Conservation (phyloP, 2,888 invertebrate genomes). For the Argyra leucocephala region DNA sequence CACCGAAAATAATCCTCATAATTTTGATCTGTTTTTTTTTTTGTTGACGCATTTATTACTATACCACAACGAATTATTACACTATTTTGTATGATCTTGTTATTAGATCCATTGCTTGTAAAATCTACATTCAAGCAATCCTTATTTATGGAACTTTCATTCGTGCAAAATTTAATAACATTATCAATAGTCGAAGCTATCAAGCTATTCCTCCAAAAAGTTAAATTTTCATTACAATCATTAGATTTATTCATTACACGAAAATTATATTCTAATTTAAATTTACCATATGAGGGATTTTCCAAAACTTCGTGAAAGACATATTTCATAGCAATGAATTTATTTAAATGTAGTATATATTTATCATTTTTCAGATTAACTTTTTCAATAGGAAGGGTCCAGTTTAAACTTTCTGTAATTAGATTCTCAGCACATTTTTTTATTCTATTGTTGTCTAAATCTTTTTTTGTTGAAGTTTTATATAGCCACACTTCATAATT, state of each 20-base stretch:
- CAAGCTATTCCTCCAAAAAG: not conserved
- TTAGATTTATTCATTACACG: conserved; percentile 2
- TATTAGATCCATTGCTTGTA: not conserved
- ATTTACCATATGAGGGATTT: conserved; percentile 18
- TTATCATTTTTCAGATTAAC: conserved; percentile 25
- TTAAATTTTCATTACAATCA: not conserved
- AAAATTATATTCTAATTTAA: conserved; percentile 17
- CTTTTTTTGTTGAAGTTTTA: no score
- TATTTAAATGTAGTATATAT: conserved; percentile 29
- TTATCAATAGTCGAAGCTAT: conserved; percentile 24
- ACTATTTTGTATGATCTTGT: not conserved
- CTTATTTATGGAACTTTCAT: not conserved
- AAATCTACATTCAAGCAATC: not conserved
- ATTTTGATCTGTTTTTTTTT: not conserved
- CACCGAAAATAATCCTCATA: not conserved
- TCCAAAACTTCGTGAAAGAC: conserved; percentile 27
- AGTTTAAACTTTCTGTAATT: conserved; percentile 16
- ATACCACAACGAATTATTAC: not conserved
- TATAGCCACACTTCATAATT: conserved; percentile 49
- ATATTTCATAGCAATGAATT: conserved; percentile 15
- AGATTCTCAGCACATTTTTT: conserved; percentile 21
- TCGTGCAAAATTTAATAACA: conserved; percentile 24
- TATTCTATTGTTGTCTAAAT: no score
- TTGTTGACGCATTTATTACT: not conserved
- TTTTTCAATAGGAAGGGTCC: conserved; percentile 12